Percentiles rank a stretch among this genome's conserved stretches.
phyloP scores from a whole-genome alignment of 1,140 invertebrate species.

The Zophobas atratus region DNA sequence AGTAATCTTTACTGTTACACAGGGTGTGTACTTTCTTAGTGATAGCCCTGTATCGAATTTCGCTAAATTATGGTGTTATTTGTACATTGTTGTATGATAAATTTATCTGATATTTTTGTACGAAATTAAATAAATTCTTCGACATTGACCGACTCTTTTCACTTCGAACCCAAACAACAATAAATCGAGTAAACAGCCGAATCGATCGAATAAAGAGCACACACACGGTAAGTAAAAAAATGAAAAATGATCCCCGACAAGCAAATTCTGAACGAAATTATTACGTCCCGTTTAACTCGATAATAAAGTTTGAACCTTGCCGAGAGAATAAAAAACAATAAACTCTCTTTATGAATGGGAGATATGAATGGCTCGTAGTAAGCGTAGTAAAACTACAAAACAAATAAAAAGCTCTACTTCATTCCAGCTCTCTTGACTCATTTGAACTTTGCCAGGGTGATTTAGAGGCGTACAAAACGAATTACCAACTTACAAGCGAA shows the following conservation, averaged over 20 bases:
- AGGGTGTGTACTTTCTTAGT: constrained; percentile 35
- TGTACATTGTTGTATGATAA: constrained; percentile 56
- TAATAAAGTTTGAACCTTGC: constrained; percentile 55
- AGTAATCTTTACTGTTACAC: constrained; percentile 44
- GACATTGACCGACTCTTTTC: constrained; percentile 15
- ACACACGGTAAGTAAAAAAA: not conserved
- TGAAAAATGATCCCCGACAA: not conserved
- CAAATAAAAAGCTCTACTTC: constrained; percentile 65
- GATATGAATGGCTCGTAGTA: constrained; percentile 65
- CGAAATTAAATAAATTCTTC: constrained; percentile 54
- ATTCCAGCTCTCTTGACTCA: constrained; percentile 61
- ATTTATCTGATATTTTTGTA: constrained; percentile 60
- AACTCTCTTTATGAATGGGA: constrained; percentile 61
- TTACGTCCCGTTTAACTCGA: constrained; percentile 47
- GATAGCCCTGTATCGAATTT: constrained; percentile 50
- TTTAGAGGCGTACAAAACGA: constrained; percentile 47
- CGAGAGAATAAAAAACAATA: constrained; percentile 59
- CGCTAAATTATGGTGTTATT: constrained; percentile 43
- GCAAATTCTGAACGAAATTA: constrained; percentile 42
- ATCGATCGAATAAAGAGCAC: not conserved
- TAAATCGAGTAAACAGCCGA: not conserved
- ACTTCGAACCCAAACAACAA: not conserved
- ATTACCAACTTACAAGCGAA: constrained; percentile 42
- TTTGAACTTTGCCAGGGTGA: constrained; percentile 48
- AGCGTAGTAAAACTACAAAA: constrained; percentile 67